Base-by-base conservation (phyloP, 2,888 invertebrate genomes). In the Patella depressa region DNA sequence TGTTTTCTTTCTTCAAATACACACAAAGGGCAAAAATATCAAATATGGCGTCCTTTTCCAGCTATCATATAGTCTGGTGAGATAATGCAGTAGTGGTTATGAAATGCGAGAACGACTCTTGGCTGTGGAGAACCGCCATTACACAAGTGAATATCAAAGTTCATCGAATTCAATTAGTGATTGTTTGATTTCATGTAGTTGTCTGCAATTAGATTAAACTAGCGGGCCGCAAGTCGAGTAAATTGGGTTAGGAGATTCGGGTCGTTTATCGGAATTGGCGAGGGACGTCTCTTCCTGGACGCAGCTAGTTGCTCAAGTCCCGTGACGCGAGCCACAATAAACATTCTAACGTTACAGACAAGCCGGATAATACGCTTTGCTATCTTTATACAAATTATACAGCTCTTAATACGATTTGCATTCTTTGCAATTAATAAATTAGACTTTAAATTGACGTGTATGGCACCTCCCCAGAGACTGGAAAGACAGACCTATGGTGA, bases 341-440 rank as follows among this genome's bases (percentile, higher is more conserved):
- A 80, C 78, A 80, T 71, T 78, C 78, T 80, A 78, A 75, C 75
- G 78, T 80, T 80, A 76, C 80, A 53, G 70, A 71, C 74, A 74
- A 70, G 72, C 24, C 74, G 74, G 74, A 78, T 83, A 83, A 83
- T 83, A 82, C 81, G 81, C 82, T 81, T 80, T 78, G 80, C 79
- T 78, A 80, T 79, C 83, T 83, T 81, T 83, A 83, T 83, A 82
- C 85, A 84, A 85, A 85, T 84, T 84, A 82, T 82, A 80, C 80
- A 80, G 80, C 81, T 83, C 65, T 79, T 85, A 85, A 85, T 85
- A 82, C 84, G 84, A 85, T 85, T 85, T 85, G 78, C 84, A 80
- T 80, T 85, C 85, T 83, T 85, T 84, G 83, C 85, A 84, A 84
- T 85, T 82, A 85, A 85, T 84, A 84, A 85, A 85, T 85, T 84